Evolutionary conservation across 2,113 vertebrate species (phyloP).

Genomic region (Pachycephala philippinensis): DNA sequence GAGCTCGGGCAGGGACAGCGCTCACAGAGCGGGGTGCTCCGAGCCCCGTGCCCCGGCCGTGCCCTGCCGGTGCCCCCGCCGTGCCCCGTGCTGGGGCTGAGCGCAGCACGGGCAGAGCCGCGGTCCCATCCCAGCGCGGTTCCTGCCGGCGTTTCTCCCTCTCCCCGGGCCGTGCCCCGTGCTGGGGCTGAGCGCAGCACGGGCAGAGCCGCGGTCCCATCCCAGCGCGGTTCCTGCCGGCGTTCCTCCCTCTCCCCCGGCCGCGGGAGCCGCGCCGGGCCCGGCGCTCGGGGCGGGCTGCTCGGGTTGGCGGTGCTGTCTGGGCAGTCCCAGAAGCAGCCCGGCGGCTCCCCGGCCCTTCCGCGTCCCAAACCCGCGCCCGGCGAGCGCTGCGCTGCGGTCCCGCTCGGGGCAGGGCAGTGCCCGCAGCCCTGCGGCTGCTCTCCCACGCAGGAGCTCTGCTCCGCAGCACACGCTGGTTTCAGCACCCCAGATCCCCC

Average conservation of each 20-base stretch:
- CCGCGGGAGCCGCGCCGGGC: background rate
- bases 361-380: background rate
- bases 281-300: background rate
- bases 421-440: background rate
- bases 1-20: too few relatives aligned
- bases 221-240: rapidly evolving
- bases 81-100: too few relatives aligned
- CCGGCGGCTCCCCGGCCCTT: rapidly evolving
- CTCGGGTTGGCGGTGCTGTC: rapidly evolving
- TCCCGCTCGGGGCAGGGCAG: rapidly evolving
- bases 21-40: rapidly evolving
- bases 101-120: too few relatives aligned
- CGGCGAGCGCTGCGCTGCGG: background rate
- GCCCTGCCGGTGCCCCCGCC: background rate
- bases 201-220: too few relatives aligned
- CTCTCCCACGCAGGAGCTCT: rapidly evolving
- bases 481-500: rapidly evolving
- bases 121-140: too few relatives aligned
- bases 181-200: too few relatives aligned
- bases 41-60: background rate
- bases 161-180: too few relatives aligned
- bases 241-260: rapidly evolving
- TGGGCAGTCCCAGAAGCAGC: background rate
- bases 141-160: too few relatives aligned
- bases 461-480: rapidly evolving